phyloP scores from a whole-genome alignment of 2,888 invertebrate genomes.

The Chloromyia formosa region DNA sequence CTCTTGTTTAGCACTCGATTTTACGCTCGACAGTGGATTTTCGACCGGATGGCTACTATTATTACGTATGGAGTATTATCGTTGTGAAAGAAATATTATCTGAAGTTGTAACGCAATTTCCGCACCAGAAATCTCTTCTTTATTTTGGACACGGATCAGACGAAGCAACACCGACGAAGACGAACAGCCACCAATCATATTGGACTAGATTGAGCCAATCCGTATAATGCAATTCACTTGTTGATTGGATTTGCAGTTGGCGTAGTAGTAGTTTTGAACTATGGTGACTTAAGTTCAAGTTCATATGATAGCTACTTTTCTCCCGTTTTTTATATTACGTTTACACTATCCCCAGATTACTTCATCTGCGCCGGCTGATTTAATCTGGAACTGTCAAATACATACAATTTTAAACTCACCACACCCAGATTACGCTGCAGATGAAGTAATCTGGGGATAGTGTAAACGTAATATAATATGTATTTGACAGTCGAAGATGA shows the following conservation, averaged over 20 bases:
- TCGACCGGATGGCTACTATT: neutral
- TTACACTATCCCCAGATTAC: no score
- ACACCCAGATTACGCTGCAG: no score
- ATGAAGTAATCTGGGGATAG: no score
- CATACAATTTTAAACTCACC: no score
- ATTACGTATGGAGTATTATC: neutral
- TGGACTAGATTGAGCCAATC: neutral
- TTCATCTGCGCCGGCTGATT: no score
- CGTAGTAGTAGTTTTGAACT: no score
- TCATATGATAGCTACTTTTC: no score
- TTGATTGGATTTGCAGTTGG: neutral
- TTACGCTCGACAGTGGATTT: neutral
- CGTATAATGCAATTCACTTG: neutral
- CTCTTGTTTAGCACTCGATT: neutral
- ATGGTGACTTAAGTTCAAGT: no score
- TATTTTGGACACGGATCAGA: neutral
- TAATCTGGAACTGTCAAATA: no score
- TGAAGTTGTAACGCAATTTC: slow-evolving; percentile 7
- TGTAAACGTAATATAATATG: no score
- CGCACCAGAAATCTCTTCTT: slow-evolving; percentile 15
- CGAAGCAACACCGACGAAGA: slow-evolving; percentile 3
- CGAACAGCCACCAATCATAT: slow-evolving; percentile 20
- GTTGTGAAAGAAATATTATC: neutral
- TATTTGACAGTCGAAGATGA: no score
- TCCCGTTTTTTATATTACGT: no score